Conservation (phyloP, 2,113 vertebrate species). For the Anthoscopus minutus region DNA sequence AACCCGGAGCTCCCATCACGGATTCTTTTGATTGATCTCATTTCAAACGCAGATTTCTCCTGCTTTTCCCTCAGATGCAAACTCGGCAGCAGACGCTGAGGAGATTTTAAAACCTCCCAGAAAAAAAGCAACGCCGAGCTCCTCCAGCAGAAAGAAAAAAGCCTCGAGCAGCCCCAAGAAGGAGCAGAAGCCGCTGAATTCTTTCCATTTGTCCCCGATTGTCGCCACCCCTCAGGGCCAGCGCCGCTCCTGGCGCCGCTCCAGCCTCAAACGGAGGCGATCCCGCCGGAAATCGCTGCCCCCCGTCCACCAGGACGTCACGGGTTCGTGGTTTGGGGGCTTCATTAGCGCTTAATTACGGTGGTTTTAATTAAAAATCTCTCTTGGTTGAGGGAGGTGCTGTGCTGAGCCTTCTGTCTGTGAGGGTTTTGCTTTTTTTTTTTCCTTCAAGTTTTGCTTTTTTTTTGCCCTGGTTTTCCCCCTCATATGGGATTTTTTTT, state of each 20-base stretch:
- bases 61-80: neutral
- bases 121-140: accelerated
- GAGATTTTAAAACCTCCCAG: accelerated
- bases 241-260: conserved; percentile 22
- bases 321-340: accelerated
- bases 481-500: no score
- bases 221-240: neutral
- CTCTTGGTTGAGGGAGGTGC: no score
- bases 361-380: neutral
- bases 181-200: accelerated
- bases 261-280: neutral
- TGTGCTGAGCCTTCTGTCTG: no score
- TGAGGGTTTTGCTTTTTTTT: neutral
- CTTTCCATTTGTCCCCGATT: neutral
- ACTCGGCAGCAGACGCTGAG: neutral
- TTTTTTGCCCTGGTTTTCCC: neutral
- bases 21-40: no score
- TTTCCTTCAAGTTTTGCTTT: neutral
- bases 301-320: neutral
- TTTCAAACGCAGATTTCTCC: no score
- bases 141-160: accelerated
- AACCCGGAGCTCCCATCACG: no score
- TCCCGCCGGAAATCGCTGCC: conserved; percentile 23
- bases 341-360: neutral
- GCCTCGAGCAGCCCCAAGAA: neutral